Evolutionary conservation across 1,140 invertebrate species (phyloP).

Genomic region (Scaptomyza pallida): DNA sequence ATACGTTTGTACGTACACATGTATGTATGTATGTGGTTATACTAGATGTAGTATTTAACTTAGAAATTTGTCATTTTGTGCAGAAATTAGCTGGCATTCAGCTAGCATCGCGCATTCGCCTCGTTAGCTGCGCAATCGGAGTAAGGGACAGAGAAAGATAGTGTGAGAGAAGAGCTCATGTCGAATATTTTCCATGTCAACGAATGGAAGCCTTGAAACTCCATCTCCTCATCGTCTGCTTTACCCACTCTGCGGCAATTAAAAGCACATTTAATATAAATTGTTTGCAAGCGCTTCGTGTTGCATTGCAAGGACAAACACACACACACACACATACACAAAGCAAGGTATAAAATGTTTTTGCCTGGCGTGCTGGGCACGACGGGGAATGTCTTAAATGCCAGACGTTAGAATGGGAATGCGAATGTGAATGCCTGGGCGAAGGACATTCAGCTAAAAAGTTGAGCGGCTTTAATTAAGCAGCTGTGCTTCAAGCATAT

Average conservation of each 20-base stretch:
- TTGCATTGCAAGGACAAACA: conserved; percentile 46
- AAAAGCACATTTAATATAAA: conserved; percentile 69
- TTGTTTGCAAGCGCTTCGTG: conserved; percentile 48
- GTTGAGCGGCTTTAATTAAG: conserved; percentile 21
- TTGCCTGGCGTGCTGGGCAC: conserved; percentile 1
- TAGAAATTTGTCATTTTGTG: conserved; percentile 62
- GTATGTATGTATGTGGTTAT: too few relatives aligned
- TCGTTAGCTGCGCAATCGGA: conserved; percentile 17
- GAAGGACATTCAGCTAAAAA: conserved; percentile 3
- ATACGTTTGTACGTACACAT: not conserved
- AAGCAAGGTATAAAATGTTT: conserved; percentile 28
- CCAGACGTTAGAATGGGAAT: conserved; percentile 23
- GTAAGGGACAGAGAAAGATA: not conserved
- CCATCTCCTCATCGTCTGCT: not conserved
- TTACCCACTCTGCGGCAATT: conserved; percentile 48
- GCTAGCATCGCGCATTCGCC: conserved; percentile 51
- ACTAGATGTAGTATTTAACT: conserved; percentile 44
- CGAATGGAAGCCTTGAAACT: conserved; percentile 40
- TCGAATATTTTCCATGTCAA: conserved; percentile 15
- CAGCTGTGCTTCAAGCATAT: not conserved
- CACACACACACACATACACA: too few relatives aligned
- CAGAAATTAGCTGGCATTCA: conserved; percentile 47
- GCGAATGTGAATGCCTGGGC: conserved; percentile 16
- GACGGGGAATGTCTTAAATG: conserved; percentile 14
- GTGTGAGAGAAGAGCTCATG: conserved; percentile 3